Evolutionary conservation across 1,140 invertebrate species (phyloP).

Genomic region (Halyomorpha halys): DNA sequence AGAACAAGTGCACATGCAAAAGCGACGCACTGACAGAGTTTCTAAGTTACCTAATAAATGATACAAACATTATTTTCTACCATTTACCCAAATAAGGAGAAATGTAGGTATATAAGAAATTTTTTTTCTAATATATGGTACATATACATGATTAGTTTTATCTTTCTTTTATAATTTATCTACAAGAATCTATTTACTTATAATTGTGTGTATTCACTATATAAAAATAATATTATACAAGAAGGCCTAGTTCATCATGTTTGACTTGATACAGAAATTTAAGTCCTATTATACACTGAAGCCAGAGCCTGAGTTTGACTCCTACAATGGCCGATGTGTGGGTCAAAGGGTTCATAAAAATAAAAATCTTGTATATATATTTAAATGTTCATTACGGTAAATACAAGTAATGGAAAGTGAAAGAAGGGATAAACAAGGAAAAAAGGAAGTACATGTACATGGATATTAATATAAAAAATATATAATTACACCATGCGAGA

Average conservation of each 20-base stretch:
- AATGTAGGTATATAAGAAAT: slow-evolving; percentile 19
- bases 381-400: no score
- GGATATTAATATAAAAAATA: slow-evolving; percentile 18
- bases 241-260: slow-evolving; percentile 17
- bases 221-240: slow-evolving; percentile 19
- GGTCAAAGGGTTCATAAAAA: no score
- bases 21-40: slow-evolving; percentile 1
- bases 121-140: slow-evolving; percentile 16
- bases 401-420: background rate
- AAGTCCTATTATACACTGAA: slow-evolving; percentile 6
- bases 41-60: slow-evolving; percentile 14
- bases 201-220: slow-evolving; percentile 11
- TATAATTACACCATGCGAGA: slow-evolving; percentile 18
- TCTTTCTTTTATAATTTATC: slow-evolving; percentile 8
- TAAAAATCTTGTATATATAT: no score
- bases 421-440: background rate
- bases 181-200: slow-evolving; percentile 1
- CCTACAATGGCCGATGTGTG: background rate
- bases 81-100: slow-evolving; percentile 18
- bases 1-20: slow-evolving; percentile 14
- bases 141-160: slow-evolving; percentile 18
- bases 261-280: background rate
- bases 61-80: slow-evolving; percentile 18
- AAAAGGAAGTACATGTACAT: slow-evolving; percentile 16
- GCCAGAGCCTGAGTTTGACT: background rate